A percentile compares a stretch with the other conserved stretches of the same genome.
phyloP scores from a whole-genome alignment of 2,888 invertebrate species.

The Automeris io region DNA sequence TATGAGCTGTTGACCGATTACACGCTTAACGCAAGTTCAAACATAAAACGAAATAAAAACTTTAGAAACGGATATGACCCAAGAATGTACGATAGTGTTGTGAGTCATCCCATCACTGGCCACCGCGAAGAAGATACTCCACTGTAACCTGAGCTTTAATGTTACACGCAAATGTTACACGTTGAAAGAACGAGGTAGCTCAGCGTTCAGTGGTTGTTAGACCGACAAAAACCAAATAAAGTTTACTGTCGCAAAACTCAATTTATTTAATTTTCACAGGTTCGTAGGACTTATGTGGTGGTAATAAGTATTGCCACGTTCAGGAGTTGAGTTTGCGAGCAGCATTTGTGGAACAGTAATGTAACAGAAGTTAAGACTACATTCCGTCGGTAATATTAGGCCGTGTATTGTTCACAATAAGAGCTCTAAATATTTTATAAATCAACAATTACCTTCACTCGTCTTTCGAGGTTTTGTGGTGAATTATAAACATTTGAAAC shows the following conservation, averaged over 20 bases:
- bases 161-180: slow-evolving; percentile 3
- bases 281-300: slow-evolving; percentile 20
- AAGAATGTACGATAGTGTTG: slow-evolving; percentile 64
- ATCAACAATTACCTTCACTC: slow-evolving; percentile 34
- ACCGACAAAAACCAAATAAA: slow-evolving; percentile 33
- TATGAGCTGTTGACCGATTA: slow-evolving; percentile 32
- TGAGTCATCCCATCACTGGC: slow-evolving; percentile 66
- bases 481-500: too few species aligned
- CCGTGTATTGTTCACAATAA: slow-evolving; percentile 43
- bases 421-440: slow-evolving; percentile 37
- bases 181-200: slow-evolving; percentile 25
- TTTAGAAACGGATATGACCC: slow-evolving; percentile 58
- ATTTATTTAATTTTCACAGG: slow-evolving; percentile 19
- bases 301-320: slow-evolving; percentile 11
- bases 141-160: slow-evolving; percentile 18
- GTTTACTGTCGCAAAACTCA: slow-evolving; percentile 30
- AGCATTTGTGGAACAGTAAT: slow-evolving; percentile 17
- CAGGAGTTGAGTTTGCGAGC: slow-evolving; percentile 11
- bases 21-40: slow-evolving; percentile 43
- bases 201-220: slow-evolving; percentile 27
- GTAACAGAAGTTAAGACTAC: slow-evolving; percentile 58
- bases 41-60: slow-evolving; percentile 41
- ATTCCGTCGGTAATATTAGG: slow-evolving; percentile 51
- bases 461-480: background rate
- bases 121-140: slow-evolving; percentile 51